phyloP scores from a whole-genome alignment of 2,888 invertebrate species.

The Megamerina dolium region DNA sequence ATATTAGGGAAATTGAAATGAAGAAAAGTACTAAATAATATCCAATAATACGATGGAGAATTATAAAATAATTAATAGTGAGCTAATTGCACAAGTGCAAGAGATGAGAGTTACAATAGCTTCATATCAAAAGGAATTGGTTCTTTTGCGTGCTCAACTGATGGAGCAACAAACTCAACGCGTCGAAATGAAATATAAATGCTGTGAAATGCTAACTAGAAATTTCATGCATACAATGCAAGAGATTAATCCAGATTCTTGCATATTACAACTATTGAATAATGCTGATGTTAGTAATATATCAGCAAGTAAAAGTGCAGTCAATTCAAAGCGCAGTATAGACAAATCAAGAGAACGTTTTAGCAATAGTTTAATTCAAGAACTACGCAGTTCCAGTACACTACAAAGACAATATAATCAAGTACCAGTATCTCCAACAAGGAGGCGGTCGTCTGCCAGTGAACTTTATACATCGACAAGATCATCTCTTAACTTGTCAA shows the following conservation, averaged over 20 bases:
- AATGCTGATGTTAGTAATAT: neutral
- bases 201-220: conserved; percentile 1
- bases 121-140: conserved; percentile 14
- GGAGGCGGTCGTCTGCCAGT: too few species aligned
- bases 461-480: too few species aligned
- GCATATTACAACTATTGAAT: neutral
- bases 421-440: too few species aligned
- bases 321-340: too few species aligned
- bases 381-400: too few species aligned
- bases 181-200: conserved; percentile 3
- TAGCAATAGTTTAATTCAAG: too few species aligned
- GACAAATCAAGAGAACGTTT: too few species aligned
- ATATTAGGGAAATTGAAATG: too few species aligned
- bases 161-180: conserved; percentile 14
- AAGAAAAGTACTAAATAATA: too few species aligned
- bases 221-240: conserved; percentile 2
- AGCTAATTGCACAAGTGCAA: conserved; percentile 16
- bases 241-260: conserved; percentile 3
- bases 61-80: conserved; percentile 25
- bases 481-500: too few species aligned
- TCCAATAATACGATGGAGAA: conserved; percentile 27
- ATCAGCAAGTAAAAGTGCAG: too few species aligned
- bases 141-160: conserved; percentile 11
- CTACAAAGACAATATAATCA: too few species aligned
- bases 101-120: conserved; percentile 13